phyloP scores from a whole-genome alignment of 2,797 vertebrate genomes.

The Lagodon rhomboides region DNA sequence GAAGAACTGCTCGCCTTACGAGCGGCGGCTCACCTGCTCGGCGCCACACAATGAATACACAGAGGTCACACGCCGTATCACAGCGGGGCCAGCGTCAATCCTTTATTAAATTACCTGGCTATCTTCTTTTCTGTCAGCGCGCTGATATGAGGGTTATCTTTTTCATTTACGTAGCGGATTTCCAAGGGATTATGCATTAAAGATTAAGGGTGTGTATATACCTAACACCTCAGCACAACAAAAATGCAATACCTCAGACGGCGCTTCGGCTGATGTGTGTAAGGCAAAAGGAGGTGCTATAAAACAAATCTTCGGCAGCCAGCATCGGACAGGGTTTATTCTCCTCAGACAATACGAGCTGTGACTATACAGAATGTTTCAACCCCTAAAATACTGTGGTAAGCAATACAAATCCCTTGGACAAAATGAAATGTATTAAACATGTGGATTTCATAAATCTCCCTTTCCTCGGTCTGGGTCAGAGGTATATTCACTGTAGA shows the following conservation, averaged over 20 bases:
- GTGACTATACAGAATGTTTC: slow-evolving; percentile 81
- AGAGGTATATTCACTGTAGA: slow-evolving; percentile 83
- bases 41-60: slow-evolving; percentile 75
- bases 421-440: slow-evolving; percentile 91
- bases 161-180: slow-evolving; percentile 81
- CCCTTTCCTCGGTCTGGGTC: slow-evolving; percentile 80
- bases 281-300: slow-evolving; percentile 65
- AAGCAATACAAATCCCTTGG: slow-evolving; percentile 87
- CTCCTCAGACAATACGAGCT: slow-evolving; percentile 83
- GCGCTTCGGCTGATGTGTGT: slow-evolving; percentile 69
- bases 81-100: slow-evolving; percentile 76
- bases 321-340: slow-evolving; percentile 76
- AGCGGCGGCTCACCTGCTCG: slow-evolving; percentile 62
- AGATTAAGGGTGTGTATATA: slow-evolving; percentile 77
- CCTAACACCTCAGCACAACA: slow-evolving; percentile 77
- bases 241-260: slow-evolving; percentile 76
- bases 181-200: slow-evolving; percentile 84
- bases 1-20: slow-evolving; percentile 59
- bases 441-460: slow-evolving; percentile 90
- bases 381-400: slow-evolving; percentile 82
- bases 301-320: slow-evolving; percentile 81
- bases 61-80: slow-evolving; percentile 78
- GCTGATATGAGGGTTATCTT: slow-evolving; percentile 80
- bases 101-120: slow-evolving; percentile 84
- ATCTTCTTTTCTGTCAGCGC: slow-evolving; percentile 82